A percentile compares a stretch with the other conserved stretches of the same genome.
Evolutionary conservation across 2,113 vertebrate genomes (phyloP).

Genomic region (Rhinogobius similis): DNA sequence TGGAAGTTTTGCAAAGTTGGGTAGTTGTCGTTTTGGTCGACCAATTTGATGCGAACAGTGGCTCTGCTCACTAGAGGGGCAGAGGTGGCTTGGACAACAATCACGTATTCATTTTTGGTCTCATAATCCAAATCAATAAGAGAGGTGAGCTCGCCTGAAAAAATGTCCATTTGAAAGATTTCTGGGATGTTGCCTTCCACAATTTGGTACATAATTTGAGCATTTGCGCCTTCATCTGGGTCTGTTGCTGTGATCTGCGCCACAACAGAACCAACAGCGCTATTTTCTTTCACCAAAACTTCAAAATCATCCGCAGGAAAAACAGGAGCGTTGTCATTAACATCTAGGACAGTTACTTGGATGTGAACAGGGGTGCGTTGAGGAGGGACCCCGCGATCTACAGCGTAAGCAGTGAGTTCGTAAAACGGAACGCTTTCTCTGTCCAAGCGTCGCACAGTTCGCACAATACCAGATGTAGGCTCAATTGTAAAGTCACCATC

Average conservation of each 20-base stretch:
- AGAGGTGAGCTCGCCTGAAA: constrained; percentile 96
- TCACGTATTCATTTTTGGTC: constrained; percentile 87
- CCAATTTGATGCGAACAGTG: constrained; percentile 87
- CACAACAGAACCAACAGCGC: constrained; percentile 93
- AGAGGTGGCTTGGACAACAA: constrained; percentile 97
- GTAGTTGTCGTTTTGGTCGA: constrained; percentile 97
- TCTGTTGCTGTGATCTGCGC: constrained; percentile 94
- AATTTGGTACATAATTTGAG: constrained; percentile 98
- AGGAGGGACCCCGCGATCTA: constrained; percentile 92
- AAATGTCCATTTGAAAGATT: constrained; percentile 99
- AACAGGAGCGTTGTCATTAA: constrained; percentile 95
- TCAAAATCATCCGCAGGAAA: constrained; percentile 97
- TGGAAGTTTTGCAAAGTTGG: constrained; percentile 94
- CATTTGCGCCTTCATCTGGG: constrained; percentile 93
- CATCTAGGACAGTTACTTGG: constrained; percentile 92
- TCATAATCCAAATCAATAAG: constrained; percentile 98
- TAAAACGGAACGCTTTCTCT: constrained; percentile 91
- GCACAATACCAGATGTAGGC: constrained; percentile 95
- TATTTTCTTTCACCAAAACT: constrained; percentile 95
- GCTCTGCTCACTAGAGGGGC: constrained; percentile 95
- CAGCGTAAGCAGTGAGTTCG: constrained; percentile 92
- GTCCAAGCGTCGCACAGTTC: constrained; percentile 90
- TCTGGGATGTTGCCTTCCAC: constrained; percentile 98
- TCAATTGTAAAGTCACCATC: constrained; percentile 98
- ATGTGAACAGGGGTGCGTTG: constrained; percentile 92